These are phyloP conservation scores for Toxonevra muliebris DNA, from an alignment of 2,888 invertebrate genomes.

Conservation along the genomic window DNA sequence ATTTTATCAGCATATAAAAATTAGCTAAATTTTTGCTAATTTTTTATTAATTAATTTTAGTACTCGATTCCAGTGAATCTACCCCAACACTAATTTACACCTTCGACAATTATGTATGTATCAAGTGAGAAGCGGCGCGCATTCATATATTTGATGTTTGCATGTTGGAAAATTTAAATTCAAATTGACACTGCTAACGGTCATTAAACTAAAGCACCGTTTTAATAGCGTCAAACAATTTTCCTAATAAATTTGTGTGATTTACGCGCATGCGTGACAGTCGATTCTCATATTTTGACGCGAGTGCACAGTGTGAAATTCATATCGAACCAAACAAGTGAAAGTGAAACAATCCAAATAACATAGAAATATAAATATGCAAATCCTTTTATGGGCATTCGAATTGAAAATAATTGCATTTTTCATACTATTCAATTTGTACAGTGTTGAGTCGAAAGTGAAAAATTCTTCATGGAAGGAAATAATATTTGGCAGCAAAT, in stretches of 20 bases:
- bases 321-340: neutral
- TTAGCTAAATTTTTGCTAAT: too few species aligned
- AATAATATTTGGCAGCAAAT: conserved; percentile 57
- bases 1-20: too few species aligned
- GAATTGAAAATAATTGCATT: neutral
- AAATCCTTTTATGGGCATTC: conserved; percentile 34
- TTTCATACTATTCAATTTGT: conserved; percentile 11
- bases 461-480: conserved; percentile 56
- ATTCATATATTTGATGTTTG: neutral
- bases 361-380: conserved; percentile 12
- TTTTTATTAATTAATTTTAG: too few species aligned
- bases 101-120: too few species aligned
- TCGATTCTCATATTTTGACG: conserved; percentile 37
- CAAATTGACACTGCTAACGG: conserved; percentile 42
- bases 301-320: conserved; percentile 30
- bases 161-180: conserved; percentile 16
- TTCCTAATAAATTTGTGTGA: conserved; percentile 52
- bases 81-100: too few species aligned
- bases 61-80: too few species aligned
- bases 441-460: conserved; percentile 31
- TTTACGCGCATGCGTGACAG: conserved; percentile 45
- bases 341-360: neutral
- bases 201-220: conserved; percentile 53
- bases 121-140: too few species aligned
- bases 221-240: conserved; percentile 26